Percentiles rank a stretch among this genome's conserved stretches.
Evolutionary conservation across 2,797 vertebrate species (phyloP).

Genomic region (Dermochelys coriacea): DNA sequence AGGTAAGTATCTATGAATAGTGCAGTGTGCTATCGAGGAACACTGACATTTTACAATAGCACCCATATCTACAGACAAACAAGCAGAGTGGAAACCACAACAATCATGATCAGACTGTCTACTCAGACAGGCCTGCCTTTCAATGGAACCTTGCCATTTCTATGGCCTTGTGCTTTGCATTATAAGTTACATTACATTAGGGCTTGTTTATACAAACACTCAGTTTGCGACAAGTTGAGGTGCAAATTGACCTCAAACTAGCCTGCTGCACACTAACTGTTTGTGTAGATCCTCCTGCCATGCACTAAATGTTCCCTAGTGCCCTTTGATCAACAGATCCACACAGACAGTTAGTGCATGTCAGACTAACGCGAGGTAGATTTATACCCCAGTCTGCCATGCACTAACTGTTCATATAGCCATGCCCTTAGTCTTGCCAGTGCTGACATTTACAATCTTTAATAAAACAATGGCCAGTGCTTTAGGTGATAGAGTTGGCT

Average conservation of each 20-base stretch:
- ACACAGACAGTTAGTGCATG: neutral
- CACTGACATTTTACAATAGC: constrained; percentile 22
- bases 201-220: no score
- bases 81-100: constrained; percentile 17
- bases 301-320: no score
- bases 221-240: no score
- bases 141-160: constrained; percentile 13
- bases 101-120: constrained; percentile 11
- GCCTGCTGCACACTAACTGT: no score
- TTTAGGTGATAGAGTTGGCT: neutral
- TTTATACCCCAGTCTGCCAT: neutral
- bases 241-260: no score
- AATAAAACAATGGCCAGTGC: neutral
- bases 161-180: neutral
- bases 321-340: neutral
- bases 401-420: neutral
- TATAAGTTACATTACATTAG: constrained; percentile 15
- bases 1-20: constrained; percentile 79
- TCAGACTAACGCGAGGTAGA: neutral
- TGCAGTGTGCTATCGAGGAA: neutral
- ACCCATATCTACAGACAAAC: constrained; percentile 41
- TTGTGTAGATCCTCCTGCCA: no score
- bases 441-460: constrained; percentile 8
- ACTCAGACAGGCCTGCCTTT: constrained; percentile 21
- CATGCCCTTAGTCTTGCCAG: neutral